Percentiles rank a stretch among this genome's conserved stretches.
Conservation (phyloP, 2,888 invertebrate species). For the Orthosia gracilis region DNA sequence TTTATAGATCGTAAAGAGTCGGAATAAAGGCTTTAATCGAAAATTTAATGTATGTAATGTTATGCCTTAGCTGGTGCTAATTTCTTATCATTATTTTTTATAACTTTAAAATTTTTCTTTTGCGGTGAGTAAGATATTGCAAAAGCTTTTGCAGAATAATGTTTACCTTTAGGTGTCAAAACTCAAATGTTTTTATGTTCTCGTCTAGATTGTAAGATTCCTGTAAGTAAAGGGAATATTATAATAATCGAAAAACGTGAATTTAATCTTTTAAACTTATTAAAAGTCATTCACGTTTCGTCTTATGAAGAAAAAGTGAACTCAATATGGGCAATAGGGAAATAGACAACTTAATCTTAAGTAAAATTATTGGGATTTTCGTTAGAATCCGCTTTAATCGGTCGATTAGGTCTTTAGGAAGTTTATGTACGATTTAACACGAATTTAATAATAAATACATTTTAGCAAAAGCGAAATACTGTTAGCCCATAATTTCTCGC, state of each 20-base stretch:
- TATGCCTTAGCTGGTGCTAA: slow-evolving; percentile 32
- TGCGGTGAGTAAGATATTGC: background rate
- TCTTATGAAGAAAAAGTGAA: background rate
- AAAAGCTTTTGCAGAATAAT: background rate
- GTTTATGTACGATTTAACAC: background rate
- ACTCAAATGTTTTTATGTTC: background rate
- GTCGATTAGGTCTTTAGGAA: background rate
- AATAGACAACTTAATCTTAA: background rate
- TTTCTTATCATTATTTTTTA: slow-evolving; percentile 25
- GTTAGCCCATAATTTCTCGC: slow-evolving; percentile 38
- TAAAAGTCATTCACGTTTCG: background rate
- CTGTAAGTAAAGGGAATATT: background rate
- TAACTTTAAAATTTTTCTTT: slow-evolving; percentile 11
- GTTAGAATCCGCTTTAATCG: background rate
- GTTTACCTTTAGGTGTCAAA: background rate
- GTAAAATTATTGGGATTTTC: background rate
- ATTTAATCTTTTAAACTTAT: background rate
- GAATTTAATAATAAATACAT: slow-evolving; percentile 25
- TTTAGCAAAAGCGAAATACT: slow-evolving; percentile 33
- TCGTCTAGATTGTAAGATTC: background rate
- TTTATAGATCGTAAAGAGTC: slow-evolving; percentile 48
- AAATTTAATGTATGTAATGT: slow-evolving; percentile 49
- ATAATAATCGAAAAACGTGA: background rate
- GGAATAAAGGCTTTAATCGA: slow-evolving; percentile 51
- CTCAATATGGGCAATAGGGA: background rate